These are phyloP conservation scores for Uloborus plumipes DNA, from an alignment of 2,888 invertebrate genomes.

Conservation along the genomic window DNA sequence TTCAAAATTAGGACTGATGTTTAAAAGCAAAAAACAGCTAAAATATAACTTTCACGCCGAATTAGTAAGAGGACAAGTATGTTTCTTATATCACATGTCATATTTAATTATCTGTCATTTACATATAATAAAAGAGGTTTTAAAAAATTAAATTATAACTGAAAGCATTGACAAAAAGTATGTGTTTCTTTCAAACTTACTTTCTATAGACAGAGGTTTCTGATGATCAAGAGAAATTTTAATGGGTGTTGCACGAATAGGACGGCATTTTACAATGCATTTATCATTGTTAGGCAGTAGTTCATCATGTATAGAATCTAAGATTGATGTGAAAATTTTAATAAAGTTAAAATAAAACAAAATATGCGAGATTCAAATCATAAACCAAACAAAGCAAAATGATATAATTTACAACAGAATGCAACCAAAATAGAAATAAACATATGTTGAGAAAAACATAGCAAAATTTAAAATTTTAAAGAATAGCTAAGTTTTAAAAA, in stretches of 20 bases:
- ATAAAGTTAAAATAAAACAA: slow-evolving; percentile 16
- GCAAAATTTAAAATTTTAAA: background rate
- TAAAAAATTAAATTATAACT: too few relatives aligned
- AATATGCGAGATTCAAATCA: background rate
- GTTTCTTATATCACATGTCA: too few relatives aligned
- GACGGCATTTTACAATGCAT: slow-evolving; percentile 56
- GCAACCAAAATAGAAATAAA: background rate
- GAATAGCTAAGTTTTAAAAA: background rate
- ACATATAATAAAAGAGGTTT: too few relatives aligned
- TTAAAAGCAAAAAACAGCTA: too few relatives aligned
- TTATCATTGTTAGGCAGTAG: slow-evolving; percentile 50
- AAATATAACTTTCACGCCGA: too few relatives aligned
- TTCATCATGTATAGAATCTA: slow-evolving; percentile 58
- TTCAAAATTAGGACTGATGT: too few relatives aligned
- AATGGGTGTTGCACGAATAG: slow-evolving; percentile 76
- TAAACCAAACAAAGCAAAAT: slow-evolving; percentile 1
- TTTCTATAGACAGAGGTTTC: slow-evolving; percentile 73
- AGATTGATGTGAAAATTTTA: slow-evolving; percentile 15
- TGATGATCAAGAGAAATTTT: slow-evolving; percentile 79
- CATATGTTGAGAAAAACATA: background rate
- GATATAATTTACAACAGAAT: background rate
- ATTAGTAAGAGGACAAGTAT: too few relatives aligned
- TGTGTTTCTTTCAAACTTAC: slow-evolving; percentile 31
- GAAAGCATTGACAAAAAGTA: too few relatives aligned
- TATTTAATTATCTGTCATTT: too few relatives aligned